These are phyloP conservation scores for Garra rufa DNA, from an alignment of 2,113 vertebrate species.

Conservation along the genomic window DNA sequence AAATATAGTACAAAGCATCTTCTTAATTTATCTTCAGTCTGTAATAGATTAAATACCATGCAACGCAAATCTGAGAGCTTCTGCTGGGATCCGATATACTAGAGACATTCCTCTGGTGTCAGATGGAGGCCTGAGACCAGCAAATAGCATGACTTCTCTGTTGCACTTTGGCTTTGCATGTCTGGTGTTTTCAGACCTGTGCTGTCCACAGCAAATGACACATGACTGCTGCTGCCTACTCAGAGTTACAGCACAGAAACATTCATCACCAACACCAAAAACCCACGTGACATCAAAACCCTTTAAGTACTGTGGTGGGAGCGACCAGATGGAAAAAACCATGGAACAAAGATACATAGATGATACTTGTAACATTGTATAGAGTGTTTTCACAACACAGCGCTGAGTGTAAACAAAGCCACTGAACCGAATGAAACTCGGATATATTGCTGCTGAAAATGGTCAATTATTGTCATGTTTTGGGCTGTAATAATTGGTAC, in stretches of 20 bases:
- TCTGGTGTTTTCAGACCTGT: neutral
- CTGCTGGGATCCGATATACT: conserved; percentile 33
- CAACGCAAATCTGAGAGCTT: conserved; percentile 26
- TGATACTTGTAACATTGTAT: neutral
- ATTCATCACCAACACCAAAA: neutral
- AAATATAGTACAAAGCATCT: neutral
- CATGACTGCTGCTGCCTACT: neutral
- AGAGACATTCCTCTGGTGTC: conserved; percentile 55
- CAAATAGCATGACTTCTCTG: neutral
- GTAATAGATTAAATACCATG: neutral
- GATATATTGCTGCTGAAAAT: no score
- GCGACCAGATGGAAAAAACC: neutral
- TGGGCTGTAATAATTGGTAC: no score
- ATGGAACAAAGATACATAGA: neutral
- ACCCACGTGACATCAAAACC: neutral
- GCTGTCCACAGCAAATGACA: neutral
- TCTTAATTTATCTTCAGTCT: neutral
- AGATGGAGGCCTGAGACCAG: neutral
- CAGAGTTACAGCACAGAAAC: neutral
- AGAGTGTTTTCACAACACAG: no score
- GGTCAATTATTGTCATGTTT: no score
- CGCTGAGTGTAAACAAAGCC: no score
- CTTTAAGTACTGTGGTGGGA: neutral
- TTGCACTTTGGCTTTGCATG: neutral
- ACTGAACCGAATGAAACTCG: no score